These are phyloP conservation scores for Oophaga sylvatica DNA, from an alignment of 2,797 vertebrate genomes.

Conservation along the genomic window DNA sequence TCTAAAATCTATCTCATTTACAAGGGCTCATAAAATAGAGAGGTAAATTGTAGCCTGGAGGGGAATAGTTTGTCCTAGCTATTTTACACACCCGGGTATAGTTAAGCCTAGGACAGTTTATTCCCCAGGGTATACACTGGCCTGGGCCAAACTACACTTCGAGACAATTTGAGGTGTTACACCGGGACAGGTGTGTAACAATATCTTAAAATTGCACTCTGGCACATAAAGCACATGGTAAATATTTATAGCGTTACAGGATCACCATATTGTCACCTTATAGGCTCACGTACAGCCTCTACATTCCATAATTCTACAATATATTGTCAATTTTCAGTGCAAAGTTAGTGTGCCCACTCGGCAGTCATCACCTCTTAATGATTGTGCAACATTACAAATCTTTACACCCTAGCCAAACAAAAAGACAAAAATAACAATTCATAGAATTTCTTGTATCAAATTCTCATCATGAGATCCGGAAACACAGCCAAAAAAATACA, in stretches of 20 bases:
- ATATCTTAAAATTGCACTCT: no score
- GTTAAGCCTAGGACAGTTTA: no score
- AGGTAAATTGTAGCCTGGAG: no score
- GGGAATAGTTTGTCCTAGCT: no score
- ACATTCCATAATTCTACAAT: not conserved
- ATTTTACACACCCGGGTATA: no score
- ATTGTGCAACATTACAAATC: not conserved
- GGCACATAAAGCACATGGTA: no score
- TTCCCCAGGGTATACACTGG: no score
- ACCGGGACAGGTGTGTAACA: no score
- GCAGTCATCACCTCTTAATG: not conserved
- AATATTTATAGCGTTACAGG: not conserved
- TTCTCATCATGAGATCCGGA: conserved; percentile 10
- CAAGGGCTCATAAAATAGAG: no score
- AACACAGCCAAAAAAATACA: not conserved
- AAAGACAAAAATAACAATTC: not conserved
- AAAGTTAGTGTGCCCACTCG: not conserved
- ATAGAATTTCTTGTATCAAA: conserved; percentile 8
- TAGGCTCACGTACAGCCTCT: not conserved
- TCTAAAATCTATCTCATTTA: no score
- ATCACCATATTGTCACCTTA: not conserved
- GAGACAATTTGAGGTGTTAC: no score
- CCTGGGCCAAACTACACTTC: no score
- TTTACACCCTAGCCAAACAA: not conserved
- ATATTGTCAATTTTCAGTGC: not conserved